These are phyloP conservation scores for Dicerorhinus sumatrensis DNA, from an alignment of 2,113 vertebrate genomes.

Conservation along the genomic window DNA sequence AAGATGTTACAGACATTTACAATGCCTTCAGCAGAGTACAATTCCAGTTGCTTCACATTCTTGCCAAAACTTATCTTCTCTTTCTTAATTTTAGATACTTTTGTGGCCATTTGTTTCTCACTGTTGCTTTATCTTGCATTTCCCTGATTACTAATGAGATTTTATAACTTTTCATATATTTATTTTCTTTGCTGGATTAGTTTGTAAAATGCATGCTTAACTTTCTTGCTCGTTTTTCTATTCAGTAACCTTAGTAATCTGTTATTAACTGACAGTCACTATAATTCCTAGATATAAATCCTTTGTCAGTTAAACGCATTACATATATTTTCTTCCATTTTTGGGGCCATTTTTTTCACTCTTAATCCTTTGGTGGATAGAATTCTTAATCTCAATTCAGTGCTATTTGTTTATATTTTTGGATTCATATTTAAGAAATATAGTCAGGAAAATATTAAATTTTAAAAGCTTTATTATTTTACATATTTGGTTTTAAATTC, in stretches of 20 bases:
- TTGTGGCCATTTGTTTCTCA: background rate
- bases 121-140: background rate
- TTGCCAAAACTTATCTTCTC: background rate
- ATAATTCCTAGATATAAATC: background rate
- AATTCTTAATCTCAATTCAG: background rate
- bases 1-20: background rate
- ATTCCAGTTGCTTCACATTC: background rate
- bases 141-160: background rate
- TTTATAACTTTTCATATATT: background rate
- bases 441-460: background rate
- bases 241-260: background rate
- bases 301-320: background rate
- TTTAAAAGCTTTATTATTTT: background rate
- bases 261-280: background rate
- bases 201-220: background rate
- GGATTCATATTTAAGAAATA: background rate
- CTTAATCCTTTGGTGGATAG: background rate
- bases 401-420: background rate
- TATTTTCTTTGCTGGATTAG: background rate
- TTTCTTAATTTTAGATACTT: background rate
- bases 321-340: background rate
- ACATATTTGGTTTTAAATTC: too few species aligned
- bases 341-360: background rate
- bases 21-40: background rate
- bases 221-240: background rate